phyloP scores from a whole-genome alignment of 2,113 vertebrate species.

The Oryzias curvinotus region DNA sequence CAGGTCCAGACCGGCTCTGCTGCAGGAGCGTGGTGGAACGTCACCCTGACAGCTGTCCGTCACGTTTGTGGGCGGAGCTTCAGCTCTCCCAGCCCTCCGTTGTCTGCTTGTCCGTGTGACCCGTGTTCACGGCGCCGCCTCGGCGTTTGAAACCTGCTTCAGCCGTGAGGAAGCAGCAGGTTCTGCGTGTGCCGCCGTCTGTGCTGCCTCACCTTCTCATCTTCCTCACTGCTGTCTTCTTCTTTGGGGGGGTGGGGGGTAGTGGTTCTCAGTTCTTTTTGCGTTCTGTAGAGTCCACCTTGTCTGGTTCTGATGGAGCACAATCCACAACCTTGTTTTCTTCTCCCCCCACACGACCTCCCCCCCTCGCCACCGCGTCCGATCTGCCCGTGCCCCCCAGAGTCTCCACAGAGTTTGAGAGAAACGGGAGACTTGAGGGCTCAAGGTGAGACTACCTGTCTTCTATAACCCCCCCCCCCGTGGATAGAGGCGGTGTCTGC shows the following conservation, averaged over 20 bases:
- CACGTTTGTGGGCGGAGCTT: too few relatives aligned
- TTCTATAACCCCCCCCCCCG: neutral
- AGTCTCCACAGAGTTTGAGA: slow-evolving; percentile 98
- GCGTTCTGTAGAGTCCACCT: slow-evolving; percentile 23
- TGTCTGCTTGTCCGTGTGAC: too few relatives aligned
- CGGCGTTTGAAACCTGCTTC: too few relatives aligned
- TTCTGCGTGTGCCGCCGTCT: slow-evolving; percentile 15
- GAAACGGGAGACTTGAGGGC: slow-evolving; percentile 99
- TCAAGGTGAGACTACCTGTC: slow-evolving; percentile 91
- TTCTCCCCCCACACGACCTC: neutral
- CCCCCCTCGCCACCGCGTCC: slow-evolving; percentile 15
- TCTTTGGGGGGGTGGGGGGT: slow-evolving; percentile 12
- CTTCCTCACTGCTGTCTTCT: neutral
- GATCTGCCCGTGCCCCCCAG: slow-evolving; percentile 68
- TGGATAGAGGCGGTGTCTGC: slow-evolving; percentile 11
- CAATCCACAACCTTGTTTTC: slow-evolving; percentile 57
- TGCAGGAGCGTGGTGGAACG: too few relatives aligned
- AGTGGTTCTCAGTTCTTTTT: slow-evolving; percentile 12
- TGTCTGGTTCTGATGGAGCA: slow-evolving; percentile 65
- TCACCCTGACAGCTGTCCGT: too few relatives aligned
- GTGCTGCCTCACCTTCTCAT: neutral
- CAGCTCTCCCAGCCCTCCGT: too few relatives aligned
- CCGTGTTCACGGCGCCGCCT: too few relatives aligned
- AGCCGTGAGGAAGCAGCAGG: neutral
- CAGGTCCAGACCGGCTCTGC: too few relatives aligned